Base-by-base conservation (phyloP, 2,797 vertebrate species). In the Cetoscarus ocellatus region DNA sequence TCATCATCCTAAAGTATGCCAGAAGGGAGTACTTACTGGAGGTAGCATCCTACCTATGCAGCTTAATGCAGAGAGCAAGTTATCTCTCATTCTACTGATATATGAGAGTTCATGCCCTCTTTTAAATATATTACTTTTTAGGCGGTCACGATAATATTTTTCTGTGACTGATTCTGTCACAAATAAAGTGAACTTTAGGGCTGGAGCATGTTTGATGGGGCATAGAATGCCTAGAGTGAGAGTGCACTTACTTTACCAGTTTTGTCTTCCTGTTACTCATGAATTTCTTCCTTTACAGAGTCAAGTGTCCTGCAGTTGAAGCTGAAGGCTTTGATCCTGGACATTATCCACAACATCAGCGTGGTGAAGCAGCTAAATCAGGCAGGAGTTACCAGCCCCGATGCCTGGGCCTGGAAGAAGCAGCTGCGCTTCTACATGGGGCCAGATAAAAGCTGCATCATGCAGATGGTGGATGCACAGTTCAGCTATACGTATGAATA, bases 401-500 rank as follows among this genome's bases (percentile, higher is more conserved):
- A 96, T 3, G 94, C 96, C 77, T 99, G 98, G 98, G 83, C 88
- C 70, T 99, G 98, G 98, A 97, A 94, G 84, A 99, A 97, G 68
- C 96, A 97, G 91, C 94, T 99, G 38, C 95, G 97, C 58, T 99
- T 99, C 84, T 98, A 98, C 85, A 94, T 99, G 94, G 94, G 91
- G 44, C 18, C 78, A 35, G 94, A 97, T 67, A 91, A 95, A 47
- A 91, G 86, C 74, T 99, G 97, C 83, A 91, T 86, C 8, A 83
- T 97, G 77, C 95, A 95, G 51, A 99, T 99, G 98, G 98, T 99
- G 76, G 97, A 99, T 75, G 96, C 97, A 8, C 94, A 96, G 40
- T 96, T 99, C 86, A 94, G 91, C 66, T 99, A 99, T 70, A 99
- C 97, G 1, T 99, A 98, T 0, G 97, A 99, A 84, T 99, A 99